A percentile compares a stretch with the other conserved stretches of the same genome.
These are phyloP conservation scores for Philereme transversata DNA, from an alignment of 2,888 invertebrate genomes.

Conservation along the genomic window DNA sequence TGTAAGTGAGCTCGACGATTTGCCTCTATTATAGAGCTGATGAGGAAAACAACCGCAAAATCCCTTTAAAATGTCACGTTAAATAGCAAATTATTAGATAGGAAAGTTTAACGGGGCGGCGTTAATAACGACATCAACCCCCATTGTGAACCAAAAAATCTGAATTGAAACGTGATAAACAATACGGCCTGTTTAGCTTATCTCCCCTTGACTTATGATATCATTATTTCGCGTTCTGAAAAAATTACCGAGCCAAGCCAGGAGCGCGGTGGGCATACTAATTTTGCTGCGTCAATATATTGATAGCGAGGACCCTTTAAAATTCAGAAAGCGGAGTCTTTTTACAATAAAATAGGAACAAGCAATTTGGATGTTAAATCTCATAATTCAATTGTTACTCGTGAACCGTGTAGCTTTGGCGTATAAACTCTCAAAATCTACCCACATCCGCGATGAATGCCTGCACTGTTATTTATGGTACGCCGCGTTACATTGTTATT, in stretches of 20 bases:
- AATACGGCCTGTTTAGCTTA: conserved; percentile 71
- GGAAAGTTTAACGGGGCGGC: conserved; percentile 26
- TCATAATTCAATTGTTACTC: conserved; percentile 79
- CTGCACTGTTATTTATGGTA: conserved; percentile 80
- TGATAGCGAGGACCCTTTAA: conserved; percentile 58
- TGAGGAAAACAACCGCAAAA: conserved; percentile 41
- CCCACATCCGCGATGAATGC: conserved; percentile 79
- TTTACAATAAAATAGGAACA: conserved; percentile 68
- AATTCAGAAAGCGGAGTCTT: conserved; percentile 64
- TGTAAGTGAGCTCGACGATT: conserved; percentile 60
- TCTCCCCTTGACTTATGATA: conserved; percentile 78
- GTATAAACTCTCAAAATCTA: conserved; percentile 79
- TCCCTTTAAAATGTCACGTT: conserved; percentile 25
- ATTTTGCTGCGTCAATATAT: conserved; percentile 76
- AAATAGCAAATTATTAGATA: conserved; percentile 25
- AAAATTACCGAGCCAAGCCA: conserved; percentile 75
- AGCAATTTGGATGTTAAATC: conserved; percentile 73
- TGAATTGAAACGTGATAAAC: conserved; percentile 71
- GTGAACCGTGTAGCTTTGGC: conserved; percentile 57
- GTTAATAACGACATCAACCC: conserved; percentile 59
- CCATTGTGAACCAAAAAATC: conserved; percentile 54
- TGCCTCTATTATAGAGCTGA: conserved; percentile 46
- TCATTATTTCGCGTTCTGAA: conserved; percentile 80
- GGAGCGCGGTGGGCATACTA: conserved; percentile 74
- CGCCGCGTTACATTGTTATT: conserved; percentile 80